phyloP scores from a whole-genome alignment of 2,888 invertebrate genomes.

The Teleogryllus oceanicus region DNA sequence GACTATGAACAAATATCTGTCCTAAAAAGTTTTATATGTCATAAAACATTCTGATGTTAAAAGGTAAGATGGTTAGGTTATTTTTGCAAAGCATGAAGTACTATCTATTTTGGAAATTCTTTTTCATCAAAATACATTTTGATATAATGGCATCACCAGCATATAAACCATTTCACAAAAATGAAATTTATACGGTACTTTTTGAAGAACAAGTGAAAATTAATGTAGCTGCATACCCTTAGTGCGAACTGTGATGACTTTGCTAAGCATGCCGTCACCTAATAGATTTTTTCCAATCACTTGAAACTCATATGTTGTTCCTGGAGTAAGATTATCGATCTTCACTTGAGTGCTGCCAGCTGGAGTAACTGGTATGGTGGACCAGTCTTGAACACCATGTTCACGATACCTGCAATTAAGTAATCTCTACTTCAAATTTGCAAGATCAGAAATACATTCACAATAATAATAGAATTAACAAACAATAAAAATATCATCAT shows the following conservation, averaged over 20 bases:
- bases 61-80: too few relatives aligned
- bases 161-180: too few relatives aligned
- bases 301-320: slow-evolving; percentile 92
- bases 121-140: too few relatives aligned
- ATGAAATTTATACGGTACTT: too few relatives aligned
- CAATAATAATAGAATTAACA: neutral
- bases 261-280: slow-evolving; percentile 94
- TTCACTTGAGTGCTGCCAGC: slow-evolving; percentile 85
- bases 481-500: neutral
- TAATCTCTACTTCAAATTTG: neutral
- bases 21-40: too few relatives aligned
- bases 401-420: slow-evolving; percentile 64
- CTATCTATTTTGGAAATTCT: too few relatives aligned
- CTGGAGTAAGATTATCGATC: slow-evolving; percentile 84
- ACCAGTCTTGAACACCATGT: slow-evolving; percentile 85
- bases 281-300: slow-evolving; percentile 91
- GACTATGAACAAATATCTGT: too few relatives aligned
- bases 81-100: too few relatives aligned
- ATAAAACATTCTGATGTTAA: too few relatives aligned
- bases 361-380: slow-evolving; percentile 88
- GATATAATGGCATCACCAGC: too few relatives aligned
- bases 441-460: slow-evolving; percentile 25
- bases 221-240: slow-evolving; percentile 61
- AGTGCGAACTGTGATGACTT: slow-evolving; percentile 83
- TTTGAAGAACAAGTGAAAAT: too few relatives aligned